These are phyloP conservation scores for Temnothorax rugatulus DNA, from an alignment of 2,888 invertebrate species.

Conservation along the genomic window DNA sequence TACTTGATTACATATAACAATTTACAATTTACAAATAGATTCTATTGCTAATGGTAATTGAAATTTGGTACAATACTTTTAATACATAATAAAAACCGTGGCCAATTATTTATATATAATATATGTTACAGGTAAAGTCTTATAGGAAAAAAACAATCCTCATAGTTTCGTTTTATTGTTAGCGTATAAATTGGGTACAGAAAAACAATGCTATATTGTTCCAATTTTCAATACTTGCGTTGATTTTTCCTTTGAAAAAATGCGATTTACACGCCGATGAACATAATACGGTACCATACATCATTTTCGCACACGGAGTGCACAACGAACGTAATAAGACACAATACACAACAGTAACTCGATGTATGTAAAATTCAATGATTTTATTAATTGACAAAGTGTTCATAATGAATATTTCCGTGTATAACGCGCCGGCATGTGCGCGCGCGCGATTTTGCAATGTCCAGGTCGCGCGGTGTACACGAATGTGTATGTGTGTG, in stretches of 20 bases:
- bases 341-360: constrained; percentile 63
- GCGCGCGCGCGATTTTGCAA: constrained; percentile 35
- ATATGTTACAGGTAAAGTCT: constrained; percentile 4
- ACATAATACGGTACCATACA: constrained; percentile 5
- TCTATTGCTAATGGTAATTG: constrained; percentile 13
- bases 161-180: constrained; percentile 25
- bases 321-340: constrained; percentile 30
- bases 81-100: constrained; percentile 5
- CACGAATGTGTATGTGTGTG: constrained; percentile 4
- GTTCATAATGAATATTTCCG: constrained; percentile 85
- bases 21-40: constrained; percentile 4
- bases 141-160: constrained; percentile 16
- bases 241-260: constrained; percentile 13
- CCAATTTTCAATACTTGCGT: constrained; percentile 22
- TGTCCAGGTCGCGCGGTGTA: constrained; percentile 67
- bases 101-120: not conserved
- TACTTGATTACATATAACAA: constrained; percentile 10
- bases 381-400: constrained; percentile 86
- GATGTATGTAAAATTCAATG: constrained; percentile 83
- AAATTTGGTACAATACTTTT: constrained; percentile 21
- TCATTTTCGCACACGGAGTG: constrained; percentile 10
- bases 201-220: constrained; percentile 24
- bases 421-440: constrained; percentile 73
- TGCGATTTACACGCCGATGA: constrained; percentile 24
- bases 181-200: constrained; percentile 42